Evolutionary conservation across 2,797 vertebrate species (phyloP), one percentile per base, ranked within the genome.

Genomic region (Ibycter americanus): DNA sequence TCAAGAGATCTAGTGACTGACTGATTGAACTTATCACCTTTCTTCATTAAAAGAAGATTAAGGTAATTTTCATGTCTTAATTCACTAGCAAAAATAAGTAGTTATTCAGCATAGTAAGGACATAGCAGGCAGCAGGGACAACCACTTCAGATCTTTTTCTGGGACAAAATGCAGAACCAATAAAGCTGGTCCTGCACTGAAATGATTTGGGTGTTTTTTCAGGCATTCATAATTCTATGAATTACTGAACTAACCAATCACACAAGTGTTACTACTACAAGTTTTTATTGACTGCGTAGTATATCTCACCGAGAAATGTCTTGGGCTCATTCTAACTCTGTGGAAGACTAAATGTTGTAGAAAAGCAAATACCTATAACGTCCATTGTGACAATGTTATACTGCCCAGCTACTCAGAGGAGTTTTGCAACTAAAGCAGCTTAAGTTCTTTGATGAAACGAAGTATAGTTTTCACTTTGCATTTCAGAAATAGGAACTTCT

Each of bases 281-380:
- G 12, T 15, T 63, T 61, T 67, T 59, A 47, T 29, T 51, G 26
- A 47, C 27, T 44, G 3, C 13, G 20, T 5, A n/a, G 3, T 20
- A 10, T 14, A 20, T 25, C 25, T 59, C 29, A 15, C 8, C 3
- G 2, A 32, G 38, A 54, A 70, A 46, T 2, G 17, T n/a, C 44
- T 61, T 20, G 3, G 29, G n/a, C 12, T 51, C 5, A 3, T 46
- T 80, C 63, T 51, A 17, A 36, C 20, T 71, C 36, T 51, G 12
- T 14, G 12, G 26, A 85, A 84, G 38, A 79, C 6, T 54, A 83
- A 62, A 23, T 6, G 15, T 15, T 22, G 20, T 7, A 27, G 38
- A 26, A 34, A 74, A 71, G n/a, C 3, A 1, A 67, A 66, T 15
- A 16, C 6, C 34, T 13, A 5, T 21, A 55, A 20, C 0, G 0